Base-by-base conservation (phyloP, 2,888 invertebrate genomes). In the Nomada ruficornis region DNA sequence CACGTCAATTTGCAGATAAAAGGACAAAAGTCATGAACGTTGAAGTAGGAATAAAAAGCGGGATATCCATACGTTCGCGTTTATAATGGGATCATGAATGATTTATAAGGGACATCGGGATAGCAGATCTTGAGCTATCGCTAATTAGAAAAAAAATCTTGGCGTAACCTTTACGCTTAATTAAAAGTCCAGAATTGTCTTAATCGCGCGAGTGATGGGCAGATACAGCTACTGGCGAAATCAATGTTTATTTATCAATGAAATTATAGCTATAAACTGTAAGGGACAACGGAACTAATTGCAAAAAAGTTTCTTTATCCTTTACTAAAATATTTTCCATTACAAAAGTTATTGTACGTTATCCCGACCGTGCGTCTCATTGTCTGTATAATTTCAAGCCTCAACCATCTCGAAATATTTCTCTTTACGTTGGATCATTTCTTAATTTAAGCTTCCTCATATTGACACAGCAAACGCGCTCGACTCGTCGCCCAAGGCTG, bases 21-120 rank as follows among this genome's bases (percentile, higher is more conserved):
- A 26, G n/a, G 47, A 11, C 18, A 23, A n/a, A 55, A 20, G 62
- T 55, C 29, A 2, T 11, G 7, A 62, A 29, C n/a, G 2, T 20
- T 57, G 23, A 50, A 20, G 36, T 63, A 68, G 29, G 36, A 63
- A 55, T 69, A 47, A 68, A n/a, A 65, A 23, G 4, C 13, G 2
- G 42, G 44, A 62, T 18, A 18, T 29, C 18, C 5, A 4, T 42
- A 44, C 42, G 42, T 26, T 63, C 59, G 20, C 26, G 60, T 57
- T 80, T 13, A 13, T 23, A 13, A 29, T 23, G 23, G 15, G 36
- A 23, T 68, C 20, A 42, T 64, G 52, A 78, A 80, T 64, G 44
- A 77, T 77, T 63, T 64, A 47, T 57, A 77, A 68, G 44, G 9
- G 29, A 44, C 47, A 23, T 67, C 29, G 65, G 36, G 13, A 13